Evolutionary conservation across 2,888 invertebrate species (phyloP), one percentile per base, ranked within the genome.

Genomic region (Eristalis arbustorum): DNA sequence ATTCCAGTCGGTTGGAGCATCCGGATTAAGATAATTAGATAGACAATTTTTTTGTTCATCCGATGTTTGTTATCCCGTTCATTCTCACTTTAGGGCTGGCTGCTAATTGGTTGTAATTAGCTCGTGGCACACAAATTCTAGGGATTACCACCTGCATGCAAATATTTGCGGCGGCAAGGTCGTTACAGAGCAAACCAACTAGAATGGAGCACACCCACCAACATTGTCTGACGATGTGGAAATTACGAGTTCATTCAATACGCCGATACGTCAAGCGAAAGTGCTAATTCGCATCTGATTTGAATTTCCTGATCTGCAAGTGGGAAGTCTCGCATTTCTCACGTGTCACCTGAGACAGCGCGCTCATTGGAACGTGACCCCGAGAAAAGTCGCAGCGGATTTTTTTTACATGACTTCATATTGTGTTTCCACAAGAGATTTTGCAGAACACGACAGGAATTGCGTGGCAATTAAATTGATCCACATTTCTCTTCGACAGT

Each of bases 381-480:
- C 49, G 8, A 4, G 42, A n/a, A 31, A 31, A n/a, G 18, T 18
- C n/a, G 49, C 6, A 49, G 49, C 8, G 37, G 11, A 37, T 37
- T 37, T 37, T 37, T 34, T 37, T 37, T 37, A 37, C 37, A 37
- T 3, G 13, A 13, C 13, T 37, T 13, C 37, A 37, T 37, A 37
- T 13, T 37, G 13, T 37, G 13, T 37, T 37, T 37, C 1, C 11
- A 37, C 37, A 37, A 37, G 37, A 37, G 37, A 37, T 37, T 37
- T 37, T 37, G 37, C 13, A 37, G 37, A 13, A 37, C 37, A 13
- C 69, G 73, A 64, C 73, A 74, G 69, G 78, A 83, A 83, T 75
- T 79, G 84, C 62, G 64, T 79, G 84, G 56, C 74, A 79, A 75
- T 79, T 62, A 67, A 56, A 71, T 69, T 84, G 74, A 72, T 80